Evolutionary conservation across 2,888 invertebrate genomes (phyloP).

Genomic region (Pardosa pseudoannulata): DNA sequence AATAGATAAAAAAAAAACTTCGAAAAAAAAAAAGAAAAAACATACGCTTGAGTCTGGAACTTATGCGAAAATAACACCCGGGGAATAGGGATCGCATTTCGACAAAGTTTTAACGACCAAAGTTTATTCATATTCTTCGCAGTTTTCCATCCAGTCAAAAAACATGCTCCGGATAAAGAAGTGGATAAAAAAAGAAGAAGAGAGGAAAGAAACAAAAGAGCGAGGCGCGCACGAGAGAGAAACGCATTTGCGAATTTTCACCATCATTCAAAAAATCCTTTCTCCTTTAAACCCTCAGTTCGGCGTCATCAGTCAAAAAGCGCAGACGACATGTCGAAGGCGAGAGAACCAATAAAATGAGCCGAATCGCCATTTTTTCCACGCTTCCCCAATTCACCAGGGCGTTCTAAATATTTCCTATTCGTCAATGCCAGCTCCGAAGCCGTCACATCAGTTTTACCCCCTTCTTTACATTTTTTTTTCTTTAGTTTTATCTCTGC

Average conservation of each 20-base stretch:
- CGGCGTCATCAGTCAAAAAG: constrained; percentile 68
- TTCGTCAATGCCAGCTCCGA: constrained; percentile 68
- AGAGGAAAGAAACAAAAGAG: too few species aligned
- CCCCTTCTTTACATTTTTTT: constrained; percentile 15
- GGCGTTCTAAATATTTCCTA: constrained; percentile 73
- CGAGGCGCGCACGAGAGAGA: background rate
- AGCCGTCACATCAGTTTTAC: constrained; percentile 60
- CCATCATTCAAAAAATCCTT: constrained; percentile 69
- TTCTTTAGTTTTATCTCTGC: background rate
- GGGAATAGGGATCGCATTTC: constrained; percentile 44
- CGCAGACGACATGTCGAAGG: constrained; percentile 70
- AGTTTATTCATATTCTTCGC: constrained; percentile 68
- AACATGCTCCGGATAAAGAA: constrained; percentile 30
- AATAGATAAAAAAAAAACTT: too few species aligned
- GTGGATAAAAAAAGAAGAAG: background rate
- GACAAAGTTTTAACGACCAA: constrained; percentile 71
- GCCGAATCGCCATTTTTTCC: constrained; percentile 40
- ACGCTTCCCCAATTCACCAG: constrained; percentile 64
- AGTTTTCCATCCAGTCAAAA: constrained; percentile 60
- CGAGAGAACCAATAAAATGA: constrained; percentile 65
- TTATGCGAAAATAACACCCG: constrained; percentile 71
- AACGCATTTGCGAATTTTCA: constrained; percentile 71
- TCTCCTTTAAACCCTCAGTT: constrained; percentile 46
- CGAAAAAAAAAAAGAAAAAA: constrained; percentile 37
- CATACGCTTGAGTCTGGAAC: constrained; percentile 55